These are phyloP conservation scores for Darevskia nairensis DNA, from an alignment of 2,797 vertebrate genomes.

Conservation along the genomic window DNA sequence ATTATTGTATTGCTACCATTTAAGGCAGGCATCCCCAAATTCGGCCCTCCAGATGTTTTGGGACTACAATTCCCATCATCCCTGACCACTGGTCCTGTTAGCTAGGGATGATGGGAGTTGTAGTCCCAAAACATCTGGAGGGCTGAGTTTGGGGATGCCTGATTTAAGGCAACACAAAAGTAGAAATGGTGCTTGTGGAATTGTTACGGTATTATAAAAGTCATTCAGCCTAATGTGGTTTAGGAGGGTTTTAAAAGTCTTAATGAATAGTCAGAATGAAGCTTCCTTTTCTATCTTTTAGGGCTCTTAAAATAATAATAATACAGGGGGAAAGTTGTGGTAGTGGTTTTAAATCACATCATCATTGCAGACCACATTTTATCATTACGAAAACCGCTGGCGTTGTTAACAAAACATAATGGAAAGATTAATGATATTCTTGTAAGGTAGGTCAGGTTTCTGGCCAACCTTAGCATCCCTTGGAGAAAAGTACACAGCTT, in stretches of 20 bases:
- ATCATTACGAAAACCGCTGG: slow-evolving; percentile 52
- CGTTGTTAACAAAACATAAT: slow-evolving; percentile 41
- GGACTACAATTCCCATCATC: no score
- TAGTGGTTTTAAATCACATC: slow-evolving; percentile 46
- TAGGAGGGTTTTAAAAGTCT: slow-evolving; percentile 37
- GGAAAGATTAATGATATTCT: slow-evolving; percentile 41
- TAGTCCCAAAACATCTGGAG: no score
- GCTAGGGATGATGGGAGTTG: no score
- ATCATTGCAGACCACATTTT: accelerated
- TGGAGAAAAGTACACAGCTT: background rate
- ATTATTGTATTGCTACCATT: background rate
- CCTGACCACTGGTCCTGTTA: no score
- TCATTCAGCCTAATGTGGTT: slow-evolving; percentile 25
- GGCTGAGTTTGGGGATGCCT: no score
- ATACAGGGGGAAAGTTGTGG: slow-evolving; percentile 20
- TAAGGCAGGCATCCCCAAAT: background rate
- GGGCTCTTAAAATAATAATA: background rate
- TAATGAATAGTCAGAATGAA: background rate
- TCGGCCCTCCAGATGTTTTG: no score
- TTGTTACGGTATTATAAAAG: slow-evolving; percentile 16
- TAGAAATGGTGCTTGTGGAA: slow-evolving; percentile 4
- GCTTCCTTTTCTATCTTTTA: background rate
- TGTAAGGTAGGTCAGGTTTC: slow-evolving; percentile 49
- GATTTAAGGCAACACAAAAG: slow-evolving; percentile 32
- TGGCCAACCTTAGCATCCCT: slow-evolving; percentile 21